Percentiles rank a stretch among this genome's conserved stretches.
phyloP scores from a whole-genome alignment of 2,888 invertebrate genomes.

The Phragmatobia fuliginosa region DNA sequence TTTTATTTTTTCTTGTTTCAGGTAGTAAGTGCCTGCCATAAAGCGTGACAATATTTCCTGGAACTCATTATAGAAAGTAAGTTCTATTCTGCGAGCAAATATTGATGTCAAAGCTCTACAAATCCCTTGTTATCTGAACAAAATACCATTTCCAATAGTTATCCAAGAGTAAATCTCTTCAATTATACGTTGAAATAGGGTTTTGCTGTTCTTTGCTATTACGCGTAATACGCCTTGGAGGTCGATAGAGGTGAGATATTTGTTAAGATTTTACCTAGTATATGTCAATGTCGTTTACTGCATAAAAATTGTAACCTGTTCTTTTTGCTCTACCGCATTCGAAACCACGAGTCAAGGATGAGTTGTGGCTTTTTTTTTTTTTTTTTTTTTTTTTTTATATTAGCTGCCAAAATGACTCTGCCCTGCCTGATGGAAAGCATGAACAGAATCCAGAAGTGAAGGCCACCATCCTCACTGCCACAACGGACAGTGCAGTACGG shows the following conservation, averaged over 20 bases:
- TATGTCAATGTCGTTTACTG: background rate
- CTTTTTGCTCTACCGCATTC: background rate
- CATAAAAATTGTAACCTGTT: background rate
- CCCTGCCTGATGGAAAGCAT: too few relatives aligned
- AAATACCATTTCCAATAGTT: slow-evolving; percentile 36
- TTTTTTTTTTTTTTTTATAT: too few relatives aligned
- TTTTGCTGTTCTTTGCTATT: slow-evolving; percentile 16
- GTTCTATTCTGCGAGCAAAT: slow-evolving; percentile 49
- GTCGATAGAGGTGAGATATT: background rate
- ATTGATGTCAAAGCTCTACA: slow-evolving; percentile 57
- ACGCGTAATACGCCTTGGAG: background rate
- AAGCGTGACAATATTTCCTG: slow-evolving; percentile 47
- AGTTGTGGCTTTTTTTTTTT: too few relatives aligned
- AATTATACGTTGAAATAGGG: slow-evolving; percentile 27
- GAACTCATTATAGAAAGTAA: slow-evolving; percentile 24
- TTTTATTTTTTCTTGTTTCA: slow-evolving; percentile 54
- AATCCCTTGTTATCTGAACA: slow-evolving; percentile 54
- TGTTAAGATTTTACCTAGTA: background rate
- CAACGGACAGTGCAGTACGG: too few relatives aligned
- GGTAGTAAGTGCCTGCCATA: slow-evolving; percentile 70
- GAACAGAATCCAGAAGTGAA: too few relatives aligned
- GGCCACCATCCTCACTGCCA: too few relatives aligned
- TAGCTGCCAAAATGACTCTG: too few relatives aligned
- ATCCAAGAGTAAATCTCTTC: slow-evolving; percentile 21
- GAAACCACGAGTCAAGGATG: background rate